These are phyloP conservation scores for Hyphantria cunea DNA, from an alignment of 1,140 invertebrate genomes.

Conservation along the genomic window DNA sequence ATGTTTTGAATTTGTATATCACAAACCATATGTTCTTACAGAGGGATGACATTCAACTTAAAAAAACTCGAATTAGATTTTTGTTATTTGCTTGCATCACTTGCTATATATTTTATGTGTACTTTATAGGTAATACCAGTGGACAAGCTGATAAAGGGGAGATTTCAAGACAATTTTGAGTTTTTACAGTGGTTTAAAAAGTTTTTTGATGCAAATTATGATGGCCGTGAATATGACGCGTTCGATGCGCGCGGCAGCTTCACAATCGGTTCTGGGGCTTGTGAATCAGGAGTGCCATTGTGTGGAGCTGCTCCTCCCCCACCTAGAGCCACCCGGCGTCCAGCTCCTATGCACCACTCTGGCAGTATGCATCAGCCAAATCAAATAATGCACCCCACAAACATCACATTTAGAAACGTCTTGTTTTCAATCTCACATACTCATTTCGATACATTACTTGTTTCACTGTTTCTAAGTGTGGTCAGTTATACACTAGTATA, in stretches of 20 bases:
- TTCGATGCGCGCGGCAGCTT: conserved; percentile 87
- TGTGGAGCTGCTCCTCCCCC: conserved; percentile 51
- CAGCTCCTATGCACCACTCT: conserved; percentile 57
- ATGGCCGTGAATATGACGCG: conserved; percentile 96
- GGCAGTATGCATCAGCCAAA: conserved; percentile 71
- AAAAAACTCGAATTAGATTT: too few relatives aligned
- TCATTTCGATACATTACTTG: background rate
- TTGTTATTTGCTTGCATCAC: too few relatives aligned
- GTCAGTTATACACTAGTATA: conserved; percentile 24
- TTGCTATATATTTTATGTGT: conserved; percentile 3
- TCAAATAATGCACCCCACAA: conserved; percentile 35
- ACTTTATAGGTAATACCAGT: conserved; percentile 94
- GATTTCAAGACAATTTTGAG: conserved; percentile 99
- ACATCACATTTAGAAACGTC: conserved; percentile 37
- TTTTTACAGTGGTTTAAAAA: conserved; percentile 99
- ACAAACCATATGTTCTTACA: background rate
- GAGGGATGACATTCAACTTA: too few relatives aligned
- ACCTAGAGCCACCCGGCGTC: conserved; percentile 41
- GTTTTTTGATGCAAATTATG: conserved; percentile 99
- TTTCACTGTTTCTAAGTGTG: conserved; percentile 39
- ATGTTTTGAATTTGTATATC: too few relatives aligned
- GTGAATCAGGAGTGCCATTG: conserved; percentile 71
- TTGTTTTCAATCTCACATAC: background rate
- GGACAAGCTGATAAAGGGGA: conserved; percentile 98
- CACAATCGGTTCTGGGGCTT: conserved; percentile 70